phyloP scores from a whole-genome alignment of 1,140 invertebrate genomes.

The Diorhabda sublineata region DNA sequence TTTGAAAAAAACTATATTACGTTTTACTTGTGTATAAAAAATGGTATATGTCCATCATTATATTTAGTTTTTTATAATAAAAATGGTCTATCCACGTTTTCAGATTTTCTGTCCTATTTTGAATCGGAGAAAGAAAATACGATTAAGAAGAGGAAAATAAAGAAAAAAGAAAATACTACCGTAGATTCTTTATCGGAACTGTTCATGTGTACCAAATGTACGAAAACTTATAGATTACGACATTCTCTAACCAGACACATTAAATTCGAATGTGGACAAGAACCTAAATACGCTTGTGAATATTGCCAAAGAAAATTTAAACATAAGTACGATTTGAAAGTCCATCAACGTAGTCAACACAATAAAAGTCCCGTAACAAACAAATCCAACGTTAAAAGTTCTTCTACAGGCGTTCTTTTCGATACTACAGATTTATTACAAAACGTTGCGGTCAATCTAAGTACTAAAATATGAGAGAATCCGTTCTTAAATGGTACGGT shows the following conservation, averaged over 20 bases:
- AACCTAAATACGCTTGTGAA: constrained; percentile 49
- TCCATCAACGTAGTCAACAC: constrained; percentile 40
- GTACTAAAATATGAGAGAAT: neutral
- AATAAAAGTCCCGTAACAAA: constrained; percentile 13
- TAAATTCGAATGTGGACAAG: constrained; percentile 61
- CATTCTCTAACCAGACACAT: constrained; percentile 62
- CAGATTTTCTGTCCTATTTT: neutral
- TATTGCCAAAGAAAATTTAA: constrained; percentile 41
- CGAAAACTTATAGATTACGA: constrained; percentile 41
- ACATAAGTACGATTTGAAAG: constrained; percentile 44
- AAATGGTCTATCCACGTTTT: neutral
- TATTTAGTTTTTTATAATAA: no score
- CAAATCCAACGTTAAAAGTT: neutral
- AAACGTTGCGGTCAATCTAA: neutral
- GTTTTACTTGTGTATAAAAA: no score
- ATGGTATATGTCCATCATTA: no score
- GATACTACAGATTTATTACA: neutral
- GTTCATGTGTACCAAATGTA: constrained; percentile 43
- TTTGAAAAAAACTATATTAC: no score
- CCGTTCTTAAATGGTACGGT: no score
- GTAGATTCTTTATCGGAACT: constrained; percentile 15
- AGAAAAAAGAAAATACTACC: neutral
- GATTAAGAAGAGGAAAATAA: neutral
- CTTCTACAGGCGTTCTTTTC: neutral
- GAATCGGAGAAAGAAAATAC: constrained; percentile 8